Base-by-base conservation (phyloP, 2,113 vertebrate species). In the Otocyon megalotis region DNA sequence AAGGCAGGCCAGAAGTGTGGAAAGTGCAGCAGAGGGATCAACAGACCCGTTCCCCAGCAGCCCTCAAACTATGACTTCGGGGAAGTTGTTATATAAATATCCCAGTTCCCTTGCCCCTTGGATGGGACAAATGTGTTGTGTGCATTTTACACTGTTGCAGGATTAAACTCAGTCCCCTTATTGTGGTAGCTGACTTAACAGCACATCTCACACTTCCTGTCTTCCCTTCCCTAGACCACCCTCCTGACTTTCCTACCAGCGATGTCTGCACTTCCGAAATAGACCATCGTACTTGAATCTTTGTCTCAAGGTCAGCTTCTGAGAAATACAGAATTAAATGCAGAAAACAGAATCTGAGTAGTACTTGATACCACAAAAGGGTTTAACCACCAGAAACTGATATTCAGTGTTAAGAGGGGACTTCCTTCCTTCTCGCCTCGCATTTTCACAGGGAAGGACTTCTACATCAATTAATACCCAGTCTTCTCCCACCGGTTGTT, bases 121-220 rank as follows among this genome's bases (percentile, higher is more conserved):
- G 30, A 43, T 32, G 63, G 26, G 19, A 50, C 50, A 13, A 60
- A n/a, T 7, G 9, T 1, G 16, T 56, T 20, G 15, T 0, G 0
- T 81, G 12, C 12, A 26, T 50, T 93, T 53, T 43, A 43, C 30
- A 65, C 35, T 16, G 16, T 22, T 62, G 69, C 8, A 81, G 20
- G 22, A 81, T n/a, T 53, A 9, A 43, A 6, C 56, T 82, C 8
- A 74, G 72, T 19, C 37, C 32, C 35, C 28, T 12, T 4, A 1
- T 35, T 43, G 19, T 81, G 50, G 32, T 22, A 65, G 56, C 11
- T n/a, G 43, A 24, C 35, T 63, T 72, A 50, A 35, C 0, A 62
- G 48, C 14, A 63, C 43, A 26, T 24, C 53, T 4, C 9, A 8
- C 1, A 37, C 19, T 48, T 56, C 30, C 81, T 35, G 81, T 35